Evolutionary conservation across 2,113 vertebrate genomes (phyloP).

Genomic region (Hystrix brachyura): DNA sequence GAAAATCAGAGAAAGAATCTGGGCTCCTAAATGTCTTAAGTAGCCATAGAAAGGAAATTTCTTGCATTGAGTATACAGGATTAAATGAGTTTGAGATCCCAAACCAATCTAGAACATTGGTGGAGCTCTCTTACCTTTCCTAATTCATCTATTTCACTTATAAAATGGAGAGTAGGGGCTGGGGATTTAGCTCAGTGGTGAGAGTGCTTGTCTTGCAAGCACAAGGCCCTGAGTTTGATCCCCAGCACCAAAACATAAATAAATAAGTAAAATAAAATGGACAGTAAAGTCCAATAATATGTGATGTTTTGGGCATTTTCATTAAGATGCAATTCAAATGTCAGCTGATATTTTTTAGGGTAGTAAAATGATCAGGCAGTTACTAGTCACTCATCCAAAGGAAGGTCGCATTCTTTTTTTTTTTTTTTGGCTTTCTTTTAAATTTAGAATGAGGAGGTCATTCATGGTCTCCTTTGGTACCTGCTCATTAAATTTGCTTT

Average conservation of each 20-base stretch:
- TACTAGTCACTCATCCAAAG: background rate
- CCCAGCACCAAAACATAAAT: too few relatives aligned
- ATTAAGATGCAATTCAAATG: background rate
- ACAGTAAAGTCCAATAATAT: background rate
- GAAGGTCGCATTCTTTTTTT: background rate
- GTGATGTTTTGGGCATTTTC: background rate
- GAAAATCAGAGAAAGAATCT: background rate
- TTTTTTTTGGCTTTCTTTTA: too few relatives aligned
- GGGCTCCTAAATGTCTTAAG: background rate
- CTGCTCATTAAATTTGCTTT: background rate
- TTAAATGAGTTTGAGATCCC: background rate
- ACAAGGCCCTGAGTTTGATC: too few relatives aligned
- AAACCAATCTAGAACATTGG: background rate
- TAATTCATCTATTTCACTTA: background rate
- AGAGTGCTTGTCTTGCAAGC: too few relatives aligned
- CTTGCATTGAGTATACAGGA: background rate
- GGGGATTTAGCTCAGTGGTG: too few relatives aligned
- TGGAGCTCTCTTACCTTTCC: background rate
- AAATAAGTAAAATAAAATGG: too few relatives aligned
- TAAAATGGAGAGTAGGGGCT: background rate
- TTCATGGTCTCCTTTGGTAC: background rate
- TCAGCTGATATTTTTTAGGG: background rate
- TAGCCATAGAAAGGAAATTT: background rate
- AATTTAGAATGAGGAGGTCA: background rate
- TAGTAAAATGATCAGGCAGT: background rate